Evolutionary conservation across 2,888 invertebrate genomes (phyloP).

Genomic region (Noctua comes): DNA sequence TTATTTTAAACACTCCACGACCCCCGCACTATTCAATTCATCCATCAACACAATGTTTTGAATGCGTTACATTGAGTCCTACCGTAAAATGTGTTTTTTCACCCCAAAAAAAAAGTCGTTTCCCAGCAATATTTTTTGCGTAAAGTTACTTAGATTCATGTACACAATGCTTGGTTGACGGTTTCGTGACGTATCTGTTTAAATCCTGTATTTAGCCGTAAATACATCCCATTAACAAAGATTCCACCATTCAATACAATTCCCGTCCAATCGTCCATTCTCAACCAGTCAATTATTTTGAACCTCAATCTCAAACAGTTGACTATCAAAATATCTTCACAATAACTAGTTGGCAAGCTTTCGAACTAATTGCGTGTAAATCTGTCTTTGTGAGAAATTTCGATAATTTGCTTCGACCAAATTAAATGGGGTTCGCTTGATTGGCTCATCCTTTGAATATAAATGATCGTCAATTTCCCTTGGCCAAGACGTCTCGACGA

Average conservation of each 20-base stretch:
- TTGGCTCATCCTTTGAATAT: conserved; percentile 75
- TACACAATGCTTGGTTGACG: too few species aligned
- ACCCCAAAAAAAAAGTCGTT: too few species aligned
- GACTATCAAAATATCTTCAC: conserved; percentile 37
- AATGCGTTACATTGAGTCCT: too few species aligned
- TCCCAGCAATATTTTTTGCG: too few species aligned
- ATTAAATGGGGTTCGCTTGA: conserved; percentile 76
- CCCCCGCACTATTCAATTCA: too few species aligned
- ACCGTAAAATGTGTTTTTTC: too few species aligned
- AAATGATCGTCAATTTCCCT: conserved; percentile 67
- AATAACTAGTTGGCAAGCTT: conserved; percentile 56
- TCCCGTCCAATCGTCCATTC: neutral
- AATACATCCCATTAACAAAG: neutral
- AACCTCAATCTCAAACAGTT: conserved; percentile 31
- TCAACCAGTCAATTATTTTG: conserved; percentile 16
- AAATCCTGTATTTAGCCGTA: neutral
- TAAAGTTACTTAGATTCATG: too few species aligned
- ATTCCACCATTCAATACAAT: neutral
- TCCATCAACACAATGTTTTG: too few species aligned
- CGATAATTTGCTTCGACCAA: conserved; percentile 77
- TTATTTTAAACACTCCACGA: too few species aligned
- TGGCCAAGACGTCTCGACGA: conserved; percentile 18
- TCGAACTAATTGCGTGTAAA: conserved; percentile 73
- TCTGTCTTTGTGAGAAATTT: conserved; percentile 74
- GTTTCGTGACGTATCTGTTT: too few species aligned